Conservation (phyloP, 2,888 invertebrate species). For the Mamestra brassicae region DNA sequence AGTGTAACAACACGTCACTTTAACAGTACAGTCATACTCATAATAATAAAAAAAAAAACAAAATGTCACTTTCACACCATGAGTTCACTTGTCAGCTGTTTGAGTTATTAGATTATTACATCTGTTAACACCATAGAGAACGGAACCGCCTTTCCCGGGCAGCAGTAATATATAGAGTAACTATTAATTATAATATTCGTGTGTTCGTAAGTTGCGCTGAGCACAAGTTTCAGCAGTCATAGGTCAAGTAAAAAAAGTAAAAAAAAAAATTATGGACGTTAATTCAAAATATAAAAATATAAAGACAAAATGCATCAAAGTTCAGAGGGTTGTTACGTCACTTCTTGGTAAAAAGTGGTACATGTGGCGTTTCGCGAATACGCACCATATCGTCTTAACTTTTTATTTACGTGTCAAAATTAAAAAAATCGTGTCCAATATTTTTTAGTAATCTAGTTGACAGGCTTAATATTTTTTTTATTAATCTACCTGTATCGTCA, state of each 20-base stretch:
- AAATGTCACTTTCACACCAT: slow-evolving; percentile 34
- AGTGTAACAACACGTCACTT: slow-evolving; percentile 22
- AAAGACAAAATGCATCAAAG: too few species aligned
- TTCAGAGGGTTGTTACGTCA: too few species aligned
- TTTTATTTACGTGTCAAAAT: too few species aligned
- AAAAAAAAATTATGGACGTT: too few species aligned
- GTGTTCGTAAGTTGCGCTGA: too few species aligned
- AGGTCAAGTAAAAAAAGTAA: too few species aligned
- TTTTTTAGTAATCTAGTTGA: not conserved
- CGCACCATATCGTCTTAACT: too few species aligned
- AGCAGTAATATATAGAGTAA: not conserved
- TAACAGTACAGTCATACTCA: not conserved
- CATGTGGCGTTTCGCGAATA: too few species aligned
- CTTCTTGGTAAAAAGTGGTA: too few species aligned
- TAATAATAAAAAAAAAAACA: not conserved
- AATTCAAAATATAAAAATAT: too few species aligned
- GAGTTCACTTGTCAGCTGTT: slow-evolving; percentile 10
- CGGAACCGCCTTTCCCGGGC: not conserved
- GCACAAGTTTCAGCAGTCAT: not conserved
- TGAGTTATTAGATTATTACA: slow-evolving; percentile 9
- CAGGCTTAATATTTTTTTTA: too few species aligned
- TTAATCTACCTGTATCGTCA: too few species aligned
- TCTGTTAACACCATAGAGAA: slow-evolving; percentile 35
- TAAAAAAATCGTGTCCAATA: not conserved
- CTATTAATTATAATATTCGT: not conserved